These are phyloP conservation scores for Philaenus spumarius DNA, from an alignment of 1,140 invertebrate genomes.

Conservation along the genomic window DNA sequence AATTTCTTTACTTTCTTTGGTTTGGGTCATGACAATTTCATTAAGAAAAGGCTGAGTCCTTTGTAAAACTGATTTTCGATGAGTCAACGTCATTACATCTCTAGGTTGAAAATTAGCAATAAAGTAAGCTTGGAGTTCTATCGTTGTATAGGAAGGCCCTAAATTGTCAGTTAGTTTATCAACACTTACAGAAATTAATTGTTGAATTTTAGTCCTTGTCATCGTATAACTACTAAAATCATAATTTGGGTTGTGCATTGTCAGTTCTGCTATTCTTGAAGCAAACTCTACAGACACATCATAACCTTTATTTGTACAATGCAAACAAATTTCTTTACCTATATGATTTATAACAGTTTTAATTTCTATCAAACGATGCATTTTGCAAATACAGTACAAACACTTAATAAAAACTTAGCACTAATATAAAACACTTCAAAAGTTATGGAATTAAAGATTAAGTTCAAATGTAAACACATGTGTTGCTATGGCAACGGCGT, in stretches of 20 bases:
- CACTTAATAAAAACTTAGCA: too few species aligned
- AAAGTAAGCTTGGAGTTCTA: conserved; percentile 11
- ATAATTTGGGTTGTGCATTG: conserved; percentile 8
- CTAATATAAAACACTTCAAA: too few species aligned
- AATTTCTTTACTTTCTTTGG: conserved; percentile 36
- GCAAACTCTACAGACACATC: background rate
- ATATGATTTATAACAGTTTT: conserved; percentile 7
- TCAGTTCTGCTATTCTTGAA: conserved; percentile 2
- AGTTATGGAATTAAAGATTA: too few species aligned
- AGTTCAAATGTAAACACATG: too few species aligned
- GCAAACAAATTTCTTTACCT: background rate
- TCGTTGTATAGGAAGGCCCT: background rate
- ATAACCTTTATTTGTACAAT: conserved; percentile 2
- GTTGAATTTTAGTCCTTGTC: conserved; percentile 5
- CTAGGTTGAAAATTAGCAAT: background rate
- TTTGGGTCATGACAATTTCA: background rate
- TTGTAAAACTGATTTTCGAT: background rate
- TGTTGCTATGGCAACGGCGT: too few species aligned
- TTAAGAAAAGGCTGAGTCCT: background rate
- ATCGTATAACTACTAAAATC: conserved; percentile 1
- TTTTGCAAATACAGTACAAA: background rate
- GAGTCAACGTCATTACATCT: background rate
- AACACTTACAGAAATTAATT: background rate
- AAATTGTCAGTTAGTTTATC: conserved; percentile 6
- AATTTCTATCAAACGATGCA: conserved; percentile 10